Evolutionary conservation across 2,113 vertebrate genomes (phyloP).

Genomic region (Elachura formosa): DNA sequence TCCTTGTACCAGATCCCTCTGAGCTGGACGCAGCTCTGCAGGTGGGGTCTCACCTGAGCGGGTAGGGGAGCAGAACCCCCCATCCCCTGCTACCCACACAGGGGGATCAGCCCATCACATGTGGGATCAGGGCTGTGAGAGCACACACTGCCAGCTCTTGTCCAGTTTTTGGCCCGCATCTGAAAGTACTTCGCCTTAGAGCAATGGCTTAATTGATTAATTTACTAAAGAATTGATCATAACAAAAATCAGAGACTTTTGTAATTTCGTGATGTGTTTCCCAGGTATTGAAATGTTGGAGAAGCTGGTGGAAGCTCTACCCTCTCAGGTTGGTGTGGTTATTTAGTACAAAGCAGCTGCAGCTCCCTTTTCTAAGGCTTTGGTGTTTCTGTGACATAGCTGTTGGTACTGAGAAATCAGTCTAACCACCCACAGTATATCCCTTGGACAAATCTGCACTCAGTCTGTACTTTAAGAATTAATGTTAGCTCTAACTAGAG

Average conservation of each 20-base stretch:
- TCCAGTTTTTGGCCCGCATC: no score
- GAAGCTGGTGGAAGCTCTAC: background rate
- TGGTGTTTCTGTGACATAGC: background rate
- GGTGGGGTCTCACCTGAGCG: background rate
- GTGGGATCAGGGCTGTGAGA: background rate
- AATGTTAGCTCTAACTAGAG: slow-evolving; percentile 54
- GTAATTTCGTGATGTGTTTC: background rate
- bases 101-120: no score
- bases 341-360: background rate
- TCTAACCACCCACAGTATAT: slow-evolving; percentile 24
- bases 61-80: background rate
- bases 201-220: background rate
- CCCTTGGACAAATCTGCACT: slow-evolving; percentile 68
- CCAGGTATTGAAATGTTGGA: background rate
- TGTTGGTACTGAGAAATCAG: slow-evolving; percentile 27
- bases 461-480: slow-evolving; percentile 63
- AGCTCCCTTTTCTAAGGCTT: slow-evolving; percentile 30
- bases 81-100: background rate
- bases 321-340: background rate
- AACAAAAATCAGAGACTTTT: background rate
- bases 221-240: background rate
- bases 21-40: background rate
- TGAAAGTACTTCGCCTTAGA: background rate
- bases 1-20: accelerated
- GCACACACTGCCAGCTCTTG: background rate